Conservation (phyloP, 1,140 invertebrate genomes). For the Heterodera schachtii region DNA sequence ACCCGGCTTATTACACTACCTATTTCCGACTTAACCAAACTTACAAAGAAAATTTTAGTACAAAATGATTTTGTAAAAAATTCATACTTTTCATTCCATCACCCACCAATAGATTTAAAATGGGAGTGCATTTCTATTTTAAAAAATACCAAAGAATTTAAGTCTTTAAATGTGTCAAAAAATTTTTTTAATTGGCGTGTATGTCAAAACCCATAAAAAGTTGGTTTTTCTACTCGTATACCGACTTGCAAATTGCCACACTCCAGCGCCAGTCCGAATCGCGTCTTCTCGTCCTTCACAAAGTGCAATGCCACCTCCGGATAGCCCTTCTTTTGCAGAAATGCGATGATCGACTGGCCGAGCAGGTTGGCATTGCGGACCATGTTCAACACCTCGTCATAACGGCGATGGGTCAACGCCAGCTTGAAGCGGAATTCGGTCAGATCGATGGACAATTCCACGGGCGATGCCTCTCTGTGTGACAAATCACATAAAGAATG, state of each 20-base stretch:
- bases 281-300: constrained; percentile 97
- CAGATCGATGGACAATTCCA: constrained; percentile 87
- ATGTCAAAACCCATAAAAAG: no score
- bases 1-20: no score
- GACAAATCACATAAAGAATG: background rate
- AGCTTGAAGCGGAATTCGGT: constrained; percentile 98
- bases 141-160: no score
- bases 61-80: no score
- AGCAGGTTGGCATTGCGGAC: constrained; percentile 92
- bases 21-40: no score
- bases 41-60: no score
- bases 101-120: no score
- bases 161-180: no score
- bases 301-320: constrained; percentile 99
- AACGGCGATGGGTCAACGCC: constrained; percentile 91
- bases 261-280: constrained; percentile 91
- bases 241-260: constrained; percentile 94
- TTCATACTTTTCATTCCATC: no score
- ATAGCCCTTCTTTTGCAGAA: constrained; percentile 98
- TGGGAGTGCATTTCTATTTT: no score
- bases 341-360: constrained; percentile 97
- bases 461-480: constrained; percentile 60
- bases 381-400: constrained; percentile 95
- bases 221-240: background rate
- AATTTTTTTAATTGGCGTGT: no score